Conservation (phyloP, 2,888 invertebrate genomes). For the Patella caerulea region DNA sequence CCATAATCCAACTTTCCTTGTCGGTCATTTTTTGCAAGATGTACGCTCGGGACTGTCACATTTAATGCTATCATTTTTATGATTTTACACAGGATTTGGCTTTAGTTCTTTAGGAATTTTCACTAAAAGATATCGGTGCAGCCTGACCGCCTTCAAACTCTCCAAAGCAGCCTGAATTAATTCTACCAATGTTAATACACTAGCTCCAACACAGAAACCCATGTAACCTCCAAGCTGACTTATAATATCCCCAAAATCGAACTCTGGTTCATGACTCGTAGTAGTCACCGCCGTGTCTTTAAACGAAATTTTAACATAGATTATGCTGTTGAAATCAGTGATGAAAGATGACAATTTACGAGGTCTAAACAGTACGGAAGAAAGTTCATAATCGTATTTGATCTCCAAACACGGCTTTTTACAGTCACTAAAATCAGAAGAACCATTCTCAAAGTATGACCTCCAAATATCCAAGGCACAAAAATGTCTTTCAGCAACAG, state of each 20-base stretch:
- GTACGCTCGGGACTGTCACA: too few relatives aligned
- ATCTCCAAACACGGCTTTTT: background rate
- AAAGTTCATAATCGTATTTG: background rate
- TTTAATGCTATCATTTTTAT: too few relatives aligned
- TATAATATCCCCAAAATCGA: background rate
- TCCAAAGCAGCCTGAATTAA: background rate
- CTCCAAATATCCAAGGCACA: background rate
- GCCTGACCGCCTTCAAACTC: background rate
- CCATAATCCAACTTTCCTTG: too few relatives aligned
- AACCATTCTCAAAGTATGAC: background rate
- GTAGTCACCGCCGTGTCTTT: background rate
- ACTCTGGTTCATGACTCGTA: background rate
- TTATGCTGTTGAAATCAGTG: background rate
- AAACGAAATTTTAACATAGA: background rate
- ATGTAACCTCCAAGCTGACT: background rate
- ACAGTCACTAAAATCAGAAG: background rate
- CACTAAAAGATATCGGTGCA: too few relatives aligned
- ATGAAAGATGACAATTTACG: background rate
- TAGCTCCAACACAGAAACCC: background rate
- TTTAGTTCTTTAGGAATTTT: too few relatives aligned
- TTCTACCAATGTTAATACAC: background rate
- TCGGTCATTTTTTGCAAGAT: too few relatives aligned
- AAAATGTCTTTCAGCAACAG: background rate
- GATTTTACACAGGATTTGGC: too few relatives aligned
- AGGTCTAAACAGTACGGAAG: background rate